Evolutionary conservation across 2,113 vertebrate species (phyloP), one percentile per base, ranked within the genome.

Genomic region (Lagopus leucura): DNA sequence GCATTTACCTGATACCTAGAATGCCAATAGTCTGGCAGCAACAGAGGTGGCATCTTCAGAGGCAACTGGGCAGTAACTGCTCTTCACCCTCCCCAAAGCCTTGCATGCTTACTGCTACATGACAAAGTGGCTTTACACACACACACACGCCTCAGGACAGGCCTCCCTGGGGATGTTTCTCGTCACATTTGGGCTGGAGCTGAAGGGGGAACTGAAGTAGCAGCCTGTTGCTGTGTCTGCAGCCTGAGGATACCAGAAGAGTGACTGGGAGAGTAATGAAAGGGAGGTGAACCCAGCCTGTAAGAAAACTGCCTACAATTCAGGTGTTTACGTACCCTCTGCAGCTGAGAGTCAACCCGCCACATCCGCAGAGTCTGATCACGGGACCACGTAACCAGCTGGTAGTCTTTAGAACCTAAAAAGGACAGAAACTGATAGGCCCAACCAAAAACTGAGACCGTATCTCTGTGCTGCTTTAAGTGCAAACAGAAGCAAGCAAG

Each of bases 331-430:
- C 97, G 1, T 95, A 99, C 99, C 98, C 98, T 98, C 97, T 99
- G 99, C 87, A 99, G 97, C 97, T 99, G 99, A 71, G 98, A 98
- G 92, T 99, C 99, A 25, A 99, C 99, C 32, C 99, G 97, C 99
- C 99, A 99, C 97, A 99, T 99, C 90, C 99, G 98, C 92, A 99
- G 96, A 1, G 99, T 99, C 98, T 99, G 99, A 77, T 99, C 99
- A 50, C 99, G 98, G 61, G 99, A 99, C 99, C 98, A 99, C 0
- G 99, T 99, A 54, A 99, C 99, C 95, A 99, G 97, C 92, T 99
- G 99, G 95, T 98, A 99, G 86, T 99, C 99, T 85, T 99, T 99
- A 2, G 98, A 98, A 19, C 99, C 99, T 99, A 75, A 13, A 92
- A 95, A 58, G 64, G 84, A 86, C 82, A 58, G 82, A 92, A 95